Evolutionary conservation across 2,888 invertebrate genomes (phyloP).

Genomic region (Trisateles emortualis): DNA sequence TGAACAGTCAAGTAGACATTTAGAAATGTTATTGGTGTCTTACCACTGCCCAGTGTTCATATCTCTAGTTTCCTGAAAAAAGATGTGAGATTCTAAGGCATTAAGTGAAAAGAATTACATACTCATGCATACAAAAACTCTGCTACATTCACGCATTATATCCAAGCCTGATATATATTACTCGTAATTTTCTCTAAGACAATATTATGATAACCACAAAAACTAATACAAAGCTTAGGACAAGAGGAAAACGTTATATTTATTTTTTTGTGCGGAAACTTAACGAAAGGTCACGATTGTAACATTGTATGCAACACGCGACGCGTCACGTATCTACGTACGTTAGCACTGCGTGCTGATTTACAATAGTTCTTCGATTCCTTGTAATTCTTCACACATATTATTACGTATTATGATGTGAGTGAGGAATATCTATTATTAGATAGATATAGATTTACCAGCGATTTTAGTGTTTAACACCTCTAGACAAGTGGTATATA

Average conservation of each 20-base stretch:
- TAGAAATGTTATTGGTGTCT: too few relatives aligned
- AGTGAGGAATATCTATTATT: background rate
- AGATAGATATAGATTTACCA: too few relatives aligned
- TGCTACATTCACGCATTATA: too few relatives aligned
- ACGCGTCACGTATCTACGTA: conserved; percentile 34
- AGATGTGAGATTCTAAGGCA: too few relatives aligned
- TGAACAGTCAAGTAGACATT: too few relatives aligned
- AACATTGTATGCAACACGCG: conserved; percentile 42
- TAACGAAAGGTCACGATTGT: conserved; percentile 39
- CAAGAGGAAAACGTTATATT: background rate
- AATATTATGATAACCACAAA: background rate
- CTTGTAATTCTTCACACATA: background rate
- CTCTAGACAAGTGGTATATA: too few relatives aligned
- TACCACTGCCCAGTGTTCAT: too few relatives aligned
- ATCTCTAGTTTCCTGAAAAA: too few relatives aligned
- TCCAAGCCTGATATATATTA: too few relatives aligned
- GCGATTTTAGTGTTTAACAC: too few relatives aligned
- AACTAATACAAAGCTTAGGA: background rate
- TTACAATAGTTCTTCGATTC: conserved; percentile 15
- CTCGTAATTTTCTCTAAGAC: background rate
- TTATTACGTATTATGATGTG: background rate
- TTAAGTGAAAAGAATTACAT: too few relatives aligned
- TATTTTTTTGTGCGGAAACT: conserved; percentile 28
- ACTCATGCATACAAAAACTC: too few relatives aligned
- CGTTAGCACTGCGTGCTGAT: conserved; percentile 9